phyloP scores from a whole-genome alignment of 1,140 invertebrate species.

The Protaetia brevitarsis region DNA sequence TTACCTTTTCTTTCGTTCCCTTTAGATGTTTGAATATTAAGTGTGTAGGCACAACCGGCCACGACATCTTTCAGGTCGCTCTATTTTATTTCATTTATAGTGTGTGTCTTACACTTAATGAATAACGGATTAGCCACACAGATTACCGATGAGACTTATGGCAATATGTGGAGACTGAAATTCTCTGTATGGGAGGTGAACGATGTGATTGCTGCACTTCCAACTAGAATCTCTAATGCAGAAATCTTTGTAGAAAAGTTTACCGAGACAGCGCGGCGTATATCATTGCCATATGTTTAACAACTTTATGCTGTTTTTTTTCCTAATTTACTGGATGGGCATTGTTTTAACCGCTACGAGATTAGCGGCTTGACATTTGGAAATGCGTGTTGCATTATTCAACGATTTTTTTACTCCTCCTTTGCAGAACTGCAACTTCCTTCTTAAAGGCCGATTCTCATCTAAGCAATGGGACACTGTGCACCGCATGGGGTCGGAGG shows the following conservation, averaged over 20 bases:
- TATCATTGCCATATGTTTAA: neutral
- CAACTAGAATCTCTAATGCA: neutral
- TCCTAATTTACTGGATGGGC: neutral
- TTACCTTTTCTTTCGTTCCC: neutral
- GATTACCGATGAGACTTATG: neutral
- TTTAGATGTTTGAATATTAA: too few species aligned
- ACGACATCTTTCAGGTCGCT: too few species aligned
- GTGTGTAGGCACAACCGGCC: neutral
- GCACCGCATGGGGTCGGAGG: too few species aligned
- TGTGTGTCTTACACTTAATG: slow-evolving; percentile 1
- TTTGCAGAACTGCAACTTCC: too few species aligned
- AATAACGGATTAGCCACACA: neutral
- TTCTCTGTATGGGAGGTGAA: neutral
- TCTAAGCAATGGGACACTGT: too few species aligned
- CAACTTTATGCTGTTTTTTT: neutral
- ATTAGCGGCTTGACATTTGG: neutral
- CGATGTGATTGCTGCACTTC: neutral
- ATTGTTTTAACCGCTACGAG: neutral
- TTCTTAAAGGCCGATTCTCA: too few species aligned
- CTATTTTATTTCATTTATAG: slow-evolving; percentile 12
- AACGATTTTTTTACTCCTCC: too few species aligned
- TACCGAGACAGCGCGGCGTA: neutral
- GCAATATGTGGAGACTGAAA: neutral
- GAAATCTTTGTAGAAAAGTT: neutral
- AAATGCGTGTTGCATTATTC: neutral